A percentile compares a stretch with the other conserved stretches of the same genome.
Conservation (phyloP, 1,140 invertebrate species). For the Lasioglossum albipes region DNA sequence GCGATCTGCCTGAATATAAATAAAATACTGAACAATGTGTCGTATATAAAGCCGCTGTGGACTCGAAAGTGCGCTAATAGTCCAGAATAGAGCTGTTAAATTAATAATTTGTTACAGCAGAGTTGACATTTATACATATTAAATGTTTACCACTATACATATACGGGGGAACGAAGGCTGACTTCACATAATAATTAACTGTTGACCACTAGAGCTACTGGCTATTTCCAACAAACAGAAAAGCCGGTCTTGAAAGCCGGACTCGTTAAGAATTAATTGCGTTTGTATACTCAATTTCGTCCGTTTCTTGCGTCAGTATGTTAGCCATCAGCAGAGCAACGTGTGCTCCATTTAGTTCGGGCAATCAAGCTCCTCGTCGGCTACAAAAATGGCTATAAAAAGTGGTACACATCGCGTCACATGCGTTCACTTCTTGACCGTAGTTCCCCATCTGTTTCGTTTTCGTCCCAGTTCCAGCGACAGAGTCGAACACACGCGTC, state of each 20-base stretch:
- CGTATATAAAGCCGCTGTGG: not conserved
- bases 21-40: conserved; percentile 3
- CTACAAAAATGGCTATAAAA: conserved; percentile 1
- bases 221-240: not conserved
- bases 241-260: no score
- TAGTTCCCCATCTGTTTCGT: conserved; percentile 5
- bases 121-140: not conserved
- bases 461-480: not conserved
- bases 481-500: not conserved
- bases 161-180: not conserved
- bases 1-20: not conserved
- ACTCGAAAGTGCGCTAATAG: not conserved
- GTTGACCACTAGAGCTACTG: not conserved
- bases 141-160: no score
- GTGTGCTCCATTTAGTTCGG: not conserved
- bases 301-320: not conserved
- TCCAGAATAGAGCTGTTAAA: conserved; percentile 3
- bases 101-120: not conserved
- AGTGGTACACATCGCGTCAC: not conserved
- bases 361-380: not conserved
- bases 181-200: not conserved
- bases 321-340: not conserved
- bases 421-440: not conserved
- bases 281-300: not conserved
- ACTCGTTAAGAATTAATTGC: no score